Evolutionary conservation across 2,113 vertebrate genomes (phyloP).

Genomic region (Oryzias curvinotus): DNA sequence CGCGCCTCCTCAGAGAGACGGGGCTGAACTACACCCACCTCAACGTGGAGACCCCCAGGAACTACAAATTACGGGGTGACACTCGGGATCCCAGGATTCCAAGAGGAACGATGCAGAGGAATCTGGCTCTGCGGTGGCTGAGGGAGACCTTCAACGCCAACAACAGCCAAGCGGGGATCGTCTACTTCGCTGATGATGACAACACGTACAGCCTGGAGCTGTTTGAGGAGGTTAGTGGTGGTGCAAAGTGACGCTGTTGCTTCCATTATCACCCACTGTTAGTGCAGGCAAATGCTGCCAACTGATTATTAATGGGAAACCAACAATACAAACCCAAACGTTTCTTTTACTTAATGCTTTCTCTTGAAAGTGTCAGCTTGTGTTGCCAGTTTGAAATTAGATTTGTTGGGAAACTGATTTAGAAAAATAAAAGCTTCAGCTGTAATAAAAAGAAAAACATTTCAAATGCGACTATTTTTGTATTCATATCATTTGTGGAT

Average conservation of each 20-base stretch:
- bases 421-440: too few relatives aligned
- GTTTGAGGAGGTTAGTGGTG: conserved; percentile 90
- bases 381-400: too few relatives aligned
- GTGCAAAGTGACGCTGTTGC: background rate
- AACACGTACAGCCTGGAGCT: conserved; percentile 99
- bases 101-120: conserved; percentile 97
- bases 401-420: too few relatives aligned
- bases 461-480: too few relatives aligned
- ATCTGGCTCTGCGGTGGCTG: conserved; percentile 94
- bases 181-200: conserved; percentile 96
- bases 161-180: conserved; percentile 89
- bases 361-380: too few relatives aligned
- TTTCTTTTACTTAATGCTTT: too few relatives aligned
- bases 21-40: conserved; percentile 99
- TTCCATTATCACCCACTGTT: background rate
- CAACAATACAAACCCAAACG: background rate
- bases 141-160: conserved; percentile 93
- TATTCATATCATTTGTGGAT: too few relatives aligned
- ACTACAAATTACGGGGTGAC: conserved; percentile 94
- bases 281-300: background rate
- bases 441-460: too few relatives aligned
- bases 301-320: background rate
- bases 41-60: conserved; percentile 95
- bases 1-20: conserved; percentile 87
- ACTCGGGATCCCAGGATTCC: conserved; percentile 92